Base-by-base conservation (phyloP, 2,888 invertebrate genomes). In the Amiota communis region DNA sequence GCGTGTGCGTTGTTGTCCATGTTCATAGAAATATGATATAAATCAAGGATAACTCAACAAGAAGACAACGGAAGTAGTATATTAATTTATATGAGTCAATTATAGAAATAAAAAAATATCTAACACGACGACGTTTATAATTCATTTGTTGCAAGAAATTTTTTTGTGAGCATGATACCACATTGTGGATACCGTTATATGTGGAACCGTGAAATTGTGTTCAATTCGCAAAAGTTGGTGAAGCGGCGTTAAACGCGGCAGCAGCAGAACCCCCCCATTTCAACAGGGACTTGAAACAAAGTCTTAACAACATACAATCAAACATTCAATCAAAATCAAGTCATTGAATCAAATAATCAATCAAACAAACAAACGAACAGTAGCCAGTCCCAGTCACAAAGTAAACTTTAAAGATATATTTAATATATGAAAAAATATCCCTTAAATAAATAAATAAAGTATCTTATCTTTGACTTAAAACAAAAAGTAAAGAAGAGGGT, bases 141-240 rank as follows among this genome's bases (percentile, higher is more conserved):
- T 68, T 68, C 48, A 23, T 51, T 68, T 68, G 53, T 36, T 15
- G 15, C 20, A 68, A 13, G 13, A 68, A 64, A 77, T 75, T 78
- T 76, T 71, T 74, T 81, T 74, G 75, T 90, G 90, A 90, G 90
- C 90, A 90, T 90, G 90, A 90, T 89, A 88, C 88, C 89, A 85
- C 88, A 89, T 84, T 94, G 93, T 93, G 93, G 93, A 91, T 96
- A 96, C 93, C 94, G 93, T 91, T 95, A 95, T 93, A 95, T 95
- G 92, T 96, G 96, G 96, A 96, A 95, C 91, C 94, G 95, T 91
- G 96, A 96, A 92, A 96, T 96, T 91, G 95, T 96, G 91, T 94
- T 96, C 92, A 96, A 96, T 92, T 96, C 96, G 90, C 96, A 96
- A 90, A 96, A 96, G 92, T 92, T 96, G 89, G 96, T 96, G 87